Base-by-base conservation (phyloP, 1,140 invertebrate species). In the Conopomorpha cramerella region DNA sequence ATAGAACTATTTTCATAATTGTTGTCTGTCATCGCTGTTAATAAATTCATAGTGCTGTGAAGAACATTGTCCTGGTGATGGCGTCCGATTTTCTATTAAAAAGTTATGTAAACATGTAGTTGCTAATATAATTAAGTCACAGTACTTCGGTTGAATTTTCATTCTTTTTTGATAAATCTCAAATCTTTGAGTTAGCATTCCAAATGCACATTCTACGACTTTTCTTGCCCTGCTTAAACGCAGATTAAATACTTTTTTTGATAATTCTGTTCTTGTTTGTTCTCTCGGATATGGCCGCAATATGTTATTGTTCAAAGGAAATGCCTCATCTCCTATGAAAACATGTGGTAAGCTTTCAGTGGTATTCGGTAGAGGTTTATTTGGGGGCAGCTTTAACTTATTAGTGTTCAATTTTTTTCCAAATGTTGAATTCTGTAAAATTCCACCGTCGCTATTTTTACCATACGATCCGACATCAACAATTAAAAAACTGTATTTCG, bases 381-480 rank as follows among this genome's bases (percentile, higher is more conserved):
- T 4, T 10, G 19, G 19, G 4, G 19, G 19, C 4, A 23, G 4
- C 4, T 23, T 23, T 6, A 23, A 23, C 10, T 10, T 23, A 23
- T 23, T 23, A 6, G 4, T 10, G 4, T 4, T 23, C 10, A 23
- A 23, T 23, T 6, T 6, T 23, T 10, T 23, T 6, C 10, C 10
- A 6, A 23, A 23, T 23, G 4, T 4, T 23, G 19, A 23, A 23
- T 6, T 6, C 4, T 23, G 19, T 6, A 23, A 23, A 23, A 10
- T 23, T 4, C 19, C 60, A 14, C 54, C 52, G 43, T 76, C 60
- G 30, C 43, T 51, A 47, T 49, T 43, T 41, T 45, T 58, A 30
- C 55, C 60, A 49, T 52, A 49, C 16, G 44, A 45, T 13, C 72
- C 66, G n/a, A 73, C 41, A 45, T 76, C 55, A 41, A 53, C 34